phyloP scores from a whole-genome alignment of 2,888 invertebrate species.

The Synanthedon formicaeformis region DNA sequence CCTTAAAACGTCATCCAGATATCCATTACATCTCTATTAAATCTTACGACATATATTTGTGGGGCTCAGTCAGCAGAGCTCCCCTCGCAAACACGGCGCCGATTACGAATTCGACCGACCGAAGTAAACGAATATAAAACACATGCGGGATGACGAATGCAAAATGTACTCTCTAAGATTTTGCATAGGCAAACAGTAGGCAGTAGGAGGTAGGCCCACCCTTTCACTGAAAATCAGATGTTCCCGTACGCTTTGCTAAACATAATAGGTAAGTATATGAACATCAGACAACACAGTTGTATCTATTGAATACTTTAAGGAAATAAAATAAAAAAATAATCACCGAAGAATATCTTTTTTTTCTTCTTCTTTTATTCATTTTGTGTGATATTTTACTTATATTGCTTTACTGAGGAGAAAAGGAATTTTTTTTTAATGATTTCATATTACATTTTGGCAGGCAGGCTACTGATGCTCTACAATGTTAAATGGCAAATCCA shows the following conservation, averaged over 20 bases:
- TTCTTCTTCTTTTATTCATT: no score
- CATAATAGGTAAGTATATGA: neutral
- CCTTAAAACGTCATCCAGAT: conserved; percentile 71
- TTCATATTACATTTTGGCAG: no score
- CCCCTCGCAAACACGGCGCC: conserved; percentile 68
- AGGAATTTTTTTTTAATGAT: no score
- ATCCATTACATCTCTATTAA: conserved; percentile 72
- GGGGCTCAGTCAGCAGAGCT: conserved; percentile 63
- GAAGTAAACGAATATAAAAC: conserved; percentile 70
- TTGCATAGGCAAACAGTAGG: conserved; percentile 65
- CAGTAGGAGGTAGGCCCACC: conserved; percentile 19
- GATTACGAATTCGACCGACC: conserved; percentile 65
- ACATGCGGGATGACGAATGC: conserved; percentile 68
- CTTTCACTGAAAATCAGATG: conserved; percentile 13
- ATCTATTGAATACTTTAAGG: no score
- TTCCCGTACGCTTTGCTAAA: neutral
- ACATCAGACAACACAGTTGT: no score
- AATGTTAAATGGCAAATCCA: no score
- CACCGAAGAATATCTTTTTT: no score
- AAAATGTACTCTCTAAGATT: conserved; percentile 65
- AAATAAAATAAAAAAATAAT: no score
- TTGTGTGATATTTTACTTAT: no score
- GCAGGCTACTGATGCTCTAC: no score
- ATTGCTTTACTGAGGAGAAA: no score
- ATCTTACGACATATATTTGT: conserved; percentile 71